A percentile compares a stretch with the other conserved stretches of the same genome.
phyloP scores from a whole-genome alignment of 2,888 invertebrate genomes.

The Graphium colonna region DNA sequence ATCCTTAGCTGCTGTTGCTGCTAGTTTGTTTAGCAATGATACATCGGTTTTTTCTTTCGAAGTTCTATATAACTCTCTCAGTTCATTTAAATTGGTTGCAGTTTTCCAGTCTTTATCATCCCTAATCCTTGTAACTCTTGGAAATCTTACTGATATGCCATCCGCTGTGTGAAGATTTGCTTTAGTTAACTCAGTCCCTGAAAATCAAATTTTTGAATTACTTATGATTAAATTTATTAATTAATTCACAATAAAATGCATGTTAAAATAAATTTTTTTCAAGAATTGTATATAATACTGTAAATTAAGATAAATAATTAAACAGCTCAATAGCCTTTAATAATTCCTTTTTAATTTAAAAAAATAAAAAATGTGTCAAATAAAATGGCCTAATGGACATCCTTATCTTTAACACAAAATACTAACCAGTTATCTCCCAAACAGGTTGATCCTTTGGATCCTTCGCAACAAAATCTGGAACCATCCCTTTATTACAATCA shows the following conservation, averaged over 20 bases:
- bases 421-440: constrained; percentile 93
- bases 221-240: constrained; percentile 2
- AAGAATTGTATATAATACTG: background rate
- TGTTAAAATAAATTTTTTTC: too few relatives aligned
- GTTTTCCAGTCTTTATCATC: constrained; percentile 91
- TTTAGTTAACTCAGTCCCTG: constrained; percentile 88
- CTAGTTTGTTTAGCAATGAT: constrained; percentile 72
- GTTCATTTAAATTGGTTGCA: constrained; percentile 89
- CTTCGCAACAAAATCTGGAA: constrained; percentile 93
- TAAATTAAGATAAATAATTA: too few relatives aligned
- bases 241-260: background rate
- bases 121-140: constrained; percentile 90
- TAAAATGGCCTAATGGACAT: too few relatives aligned
- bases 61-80: constrained; percentile 83
- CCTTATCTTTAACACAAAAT: too few relatives aligned
- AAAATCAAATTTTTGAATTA: constrained; percentile 27
- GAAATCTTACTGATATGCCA: constrained; percentile 96
- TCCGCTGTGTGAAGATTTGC: constrained; percentile 93
- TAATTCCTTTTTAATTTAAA: too few relatives aligned
- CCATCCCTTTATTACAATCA: constrained; percentile 88
- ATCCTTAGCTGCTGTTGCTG: constrained; percentile 44
- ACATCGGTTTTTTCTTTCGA: constrained; percentile 84
- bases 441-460: constrained; percentile 93
- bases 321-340: too few relatives aligned
- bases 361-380: too few relatives aligned